Conservation (phyloP, 2,888 invertebrate genomes). For the Amblyjoppa proteus region DNA sequence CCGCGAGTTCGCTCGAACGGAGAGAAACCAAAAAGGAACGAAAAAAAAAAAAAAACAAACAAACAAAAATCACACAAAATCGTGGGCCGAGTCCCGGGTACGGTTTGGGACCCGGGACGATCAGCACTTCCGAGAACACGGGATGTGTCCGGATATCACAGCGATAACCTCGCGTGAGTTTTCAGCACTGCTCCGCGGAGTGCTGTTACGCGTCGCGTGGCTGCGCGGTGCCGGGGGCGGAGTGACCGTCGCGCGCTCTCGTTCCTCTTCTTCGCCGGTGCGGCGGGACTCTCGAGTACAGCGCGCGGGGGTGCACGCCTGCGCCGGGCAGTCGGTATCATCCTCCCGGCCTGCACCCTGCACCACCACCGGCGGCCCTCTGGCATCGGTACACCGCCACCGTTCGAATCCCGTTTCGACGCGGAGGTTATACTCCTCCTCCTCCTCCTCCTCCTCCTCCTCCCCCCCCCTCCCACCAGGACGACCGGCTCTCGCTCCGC, state of each 20-base stretch:
- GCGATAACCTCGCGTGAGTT: conserved; percentile 24
- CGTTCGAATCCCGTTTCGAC: conserved; percentile 63
- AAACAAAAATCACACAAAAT: not conserved
- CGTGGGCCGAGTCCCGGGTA: conserved; percentile 41
- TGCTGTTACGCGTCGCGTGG: conserved; percentile 74
- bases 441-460: conserved; percentile 68
- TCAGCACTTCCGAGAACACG: conserved; percentile 9
- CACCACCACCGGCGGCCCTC: conserved; percentile 52
- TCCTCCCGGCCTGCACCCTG: conserved; percentile 40
- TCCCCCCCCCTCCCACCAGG: not conserved
- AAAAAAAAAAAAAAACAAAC: not conserved
- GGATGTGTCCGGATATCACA: conserved; percentile 19
- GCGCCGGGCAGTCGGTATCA: conserved; percentile 75
- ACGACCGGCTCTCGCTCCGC: conserved; percentile 47
- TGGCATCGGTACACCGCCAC: conserved; percentile 55
- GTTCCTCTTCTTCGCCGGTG: conserved; percentile 81
- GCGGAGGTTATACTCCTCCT: conserved; percentile 59
- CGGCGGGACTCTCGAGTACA: conserved; percentile 80
- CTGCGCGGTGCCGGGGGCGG: conserved; percentile 82
- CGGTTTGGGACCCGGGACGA: conserved; percentile 23
- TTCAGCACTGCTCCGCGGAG: conserved; percentile 18
- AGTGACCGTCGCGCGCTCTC: conserved; percentile 74
- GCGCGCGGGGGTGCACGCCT: conserved; percentile 80
- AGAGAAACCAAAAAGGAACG: not conserved
- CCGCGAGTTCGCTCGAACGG: not conserved